Base-by-base conservation (phyloP, 1,140 invertebrate genomes). In the Stegodyphus dumicola region DNA sequence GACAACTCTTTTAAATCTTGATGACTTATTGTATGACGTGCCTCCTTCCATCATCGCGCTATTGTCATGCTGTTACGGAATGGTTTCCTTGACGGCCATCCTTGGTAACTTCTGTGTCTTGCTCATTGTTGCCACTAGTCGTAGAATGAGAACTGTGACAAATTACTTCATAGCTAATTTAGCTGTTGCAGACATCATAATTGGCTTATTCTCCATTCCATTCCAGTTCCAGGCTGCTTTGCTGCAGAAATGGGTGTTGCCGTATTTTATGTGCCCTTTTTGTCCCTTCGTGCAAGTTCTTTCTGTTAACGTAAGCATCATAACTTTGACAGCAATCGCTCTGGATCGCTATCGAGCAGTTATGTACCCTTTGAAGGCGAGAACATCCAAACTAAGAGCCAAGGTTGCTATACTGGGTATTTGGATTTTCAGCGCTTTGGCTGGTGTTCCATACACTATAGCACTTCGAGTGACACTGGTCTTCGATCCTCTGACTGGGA, bases 141-240 rank as follows among this genome's bases (percentile, higher is more conserved):
- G 94, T 64, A 92, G 93, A 4, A 97, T 98, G 95, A 91, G 95
- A 53, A 97, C 95, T 0, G 95, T 97, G 6, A 98, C 96, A 1
- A 98, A 98, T 91, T 95, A 95, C 89, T 96, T 98, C 90, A 96
- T 98, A 88, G 95, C 97, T 33, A 98, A 98, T 89, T 91, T 98
- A 85, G 96, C 96, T 2, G 92, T 97, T 0, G 96, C 96, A 2
- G 97, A 98, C 90, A 94, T 98, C 84, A 92, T 98, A 89, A 96
- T 98, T 93, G 94, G 95, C 0, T 87, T 96, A 1, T 93, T 97
- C 85, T 96, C 95, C 89, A 93, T 97, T 13, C 96, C 96, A 4
- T 96, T 96, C 87, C 94, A 95, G 6, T 92, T 96, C 4, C 93
- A 95, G 5, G 93, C 93, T 33, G 90, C 96, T 65, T 91, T 95